Evolutionary conservation across 2,888 invertebrate genomes (phyloP).

Genomic region (Fragum sueziense): DNA sequence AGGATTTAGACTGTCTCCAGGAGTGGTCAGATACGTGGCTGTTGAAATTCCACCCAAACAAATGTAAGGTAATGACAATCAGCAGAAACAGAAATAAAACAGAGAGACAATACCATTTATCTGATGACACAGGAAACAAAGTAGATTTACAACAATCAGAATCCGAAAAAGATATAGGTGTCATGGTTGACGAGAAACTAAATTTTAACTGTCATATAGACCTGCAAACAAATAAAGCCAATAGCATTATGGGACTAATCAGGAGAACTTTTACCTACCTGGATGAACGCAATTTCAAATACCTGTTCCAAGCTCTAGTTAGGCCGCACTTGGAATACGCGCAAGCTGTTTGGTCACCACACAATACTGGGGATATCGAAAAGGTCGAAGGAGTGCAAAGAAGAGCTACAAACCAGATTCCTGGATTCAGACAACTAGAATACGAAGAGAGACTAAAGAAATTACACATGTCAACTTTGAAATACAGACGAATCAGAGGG

Average conservation of each 20-base stretch:
- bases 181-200: neutral
- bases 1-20: too few relatives aligned
- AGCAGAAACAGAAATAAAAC: neutral
- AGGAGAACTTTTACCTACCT: slow-evolving; percentile 24
- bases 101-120: neutral
- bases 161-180: slow-evolving; percentile 8
- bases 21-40: too few relatives aligned
- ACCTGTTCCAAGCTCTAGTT: slow-evolving; percentile 14
- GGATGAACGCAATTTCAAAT: too few relatives aligned
- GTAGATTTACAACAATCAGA: neutral
- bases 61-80: too few relatives aligned
- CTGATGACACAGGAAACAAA: neutral
- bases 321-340: slow-evolving; percentile 25
- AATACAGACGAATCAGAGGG: slow-evolving; percentile 13
- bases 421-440: neutral
- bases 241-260: slow-evolving; percentile 26
- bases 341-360: slow-evolving; percentile 9
- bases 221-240: slow-evolving; percentile 17
- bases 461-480: slow-evolving; percentile 2
- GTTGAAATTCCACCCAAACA: too few relatives aligned
- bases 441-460: slow-evolving; percentile 11
- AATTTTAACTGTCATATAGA: neutral
- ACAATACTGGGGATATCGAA: slow-evolving; percentile 1
- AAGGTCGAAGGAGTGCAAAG: neutral
- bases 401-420: neutral